Evolutionary conservation across 2,797 vertebrate species (phyloP), one percentile per base, ranked within the genome.

Genomic region (Falco novaeseelandiae): DNA sequence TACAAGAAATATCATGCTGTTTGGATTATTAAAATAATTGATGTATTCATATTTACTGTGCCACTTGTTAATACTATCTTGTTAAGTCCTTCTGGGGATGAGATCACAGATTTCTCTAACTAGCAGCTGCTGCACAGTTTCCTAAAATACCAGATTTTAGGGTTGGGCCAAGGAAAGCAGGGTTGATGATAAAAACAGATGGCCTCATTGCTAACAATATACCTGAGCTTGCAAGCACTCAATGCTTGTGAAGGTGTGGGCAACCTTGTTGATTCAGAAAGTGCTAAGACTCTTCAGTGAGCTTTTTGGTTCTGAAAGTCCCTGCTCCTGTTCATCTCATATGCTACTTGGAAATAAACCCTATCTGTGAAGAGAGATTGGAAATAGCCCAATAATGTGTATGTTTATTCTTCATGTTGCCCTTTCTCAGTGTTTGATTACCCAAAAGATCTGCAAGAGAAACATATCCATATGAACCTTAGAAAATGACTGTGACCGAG

Each of bases 21-120:
- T 54, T 73, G 49, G 59, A 40, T 85, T 61, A 73, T 77, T 87
- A 40, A 57, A 77, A 21, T 78, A 81, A 73, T 69, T 32, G 32
- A 72, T 78, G 32, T 40, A 40, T 63, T 83, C 57, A 17, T 71
- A 52, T 21, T 46, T 51, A 85, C 48, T 36, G 42, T 89, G 46
- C 38, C 54, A 54, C 66, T 95, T 72, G 19, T 76, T 89, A 71
- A 76, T 52, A 73, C 34, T 62, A 12, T 48, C 63, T 55, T 81
- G 32, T 78, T 48, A 74, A 67, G 29, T 52, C 63, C 63, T 79
- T 59, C 83, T 94, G 74, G 78, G 38, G 49, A 80, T 63, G 67
- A 93, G 67, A 67, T 74, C 81, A 83, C 72, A 87, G 83, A 49
- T 80, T 96, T 82, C 84, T 79, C 40, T n/a, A 79, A 66, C 36